Base-by-base conservation (phyloP, 2,797 vertebrate species). In the Takifugu ocellatus region DNA sequence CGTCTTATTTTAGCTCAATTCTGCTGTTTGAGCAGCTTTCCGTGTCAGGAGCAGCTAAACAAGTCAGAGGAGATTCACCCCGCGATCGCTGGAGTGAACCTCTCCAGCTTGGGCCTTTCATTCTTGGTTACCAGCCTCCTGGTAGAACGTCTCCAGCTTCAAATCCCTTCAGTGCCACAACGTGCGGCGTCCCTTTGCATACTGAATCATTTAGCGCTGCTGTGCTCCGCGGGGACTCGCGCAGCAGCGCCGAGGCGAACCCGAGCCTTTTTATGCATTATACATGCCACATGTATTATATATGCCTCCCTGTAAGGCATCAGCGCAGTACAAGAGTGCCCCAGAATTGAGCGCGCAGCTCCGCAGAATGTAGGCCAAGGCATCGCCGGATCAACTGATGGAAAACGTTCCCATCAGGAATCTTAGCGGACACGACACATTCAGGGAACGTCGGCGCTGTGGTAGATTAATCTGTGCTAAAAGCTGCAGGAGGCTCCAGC, bases 261-360 rank as follows among this genome's bases (percentile, higher is more conserved):
- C 56, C 81, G 66, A 86, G 51, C 60, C 84, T 68, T 86, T 82
- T 81, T 74, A 86, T 90, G 73, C 70, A 90, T 89, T 89, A 90
- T 89, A 87, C 77, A 90, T 88, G 68, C 54, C 70, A 70, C 76
- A 86, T 90, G 79, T 74, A 90, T 89, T 87, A 88, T 87, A 88
- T 68, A 90, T 87, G 83, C 50, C 70, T 80, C 68, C 78, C 74
- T 81, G 82, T 69, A 68, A 87, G 80, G 81, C 81, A 68, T 77
- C 74, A 76, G 55, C 72, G 79, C 17, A 25, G 77, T 54, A 74
- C 71, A 49, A 64, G 70, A 64, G 33, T 51, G 67, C 17, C 69
- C 72, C 73, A 82, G 79, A 84, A 84, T 57, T 61, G 33, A 64
- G 49, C 16, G 56, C 54, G 74, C 68, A 64, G 77, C 59, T 54